phyloP scores from a whole-genome alignment of 2,113 vertebrate genomes.

The Lipophrys pholis region DNA sequence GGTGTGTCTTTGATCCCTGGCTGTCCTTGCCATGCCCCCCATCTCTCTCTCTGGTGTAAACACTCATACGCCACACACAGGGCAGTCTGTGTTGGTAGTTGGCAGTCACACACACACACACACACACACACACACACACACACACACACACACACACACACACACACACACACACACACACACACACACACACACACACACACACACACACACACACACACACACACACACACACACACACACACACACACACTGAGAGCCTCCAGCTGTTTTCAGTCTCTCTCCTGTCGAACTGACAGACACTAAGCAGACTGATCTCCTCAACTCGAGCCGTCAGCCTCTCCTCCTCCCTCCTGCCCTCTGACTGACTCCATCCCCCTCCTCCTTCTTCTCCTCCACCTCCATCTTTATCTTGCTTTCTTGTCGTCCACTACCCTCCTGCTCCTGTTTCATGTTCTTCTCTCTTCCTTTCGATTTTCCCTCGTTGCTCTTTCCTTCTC shows the following conservation, averaged over 20 bases:
- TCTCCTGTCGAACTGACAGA: constrained; percentile 69
- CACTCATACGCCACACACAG: constrained; percentile 53
- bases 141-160: constrained; percentile 44
- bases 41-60: constrained; percentile 43
- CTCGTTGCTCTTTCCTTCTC: neutral
- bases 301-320: constrained; percentile 73
- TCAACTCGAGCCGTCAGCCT: constrained; percentile 54
- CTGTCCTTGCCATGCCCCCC: constrained; percentile 51
- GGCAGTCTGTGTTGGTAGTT: constrained; percentile 48
- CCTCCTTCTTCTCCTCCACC: no score
- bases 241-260: constrained; percentile 35
- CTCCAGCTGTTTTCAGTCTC: constrained; percentile 71
- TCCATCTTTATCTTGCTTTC: constrained; percentile 3
- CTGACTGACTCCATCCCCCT: no score
- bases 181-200: constrained; percentile 30
- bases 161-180: constrained; percentile 21
- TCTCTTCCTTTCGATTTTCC: neutral
- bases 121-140: constrained; percentile 8
- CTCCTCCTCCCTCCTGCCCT: constrained; percentile 9
- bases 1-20: constrained; percentile 51
- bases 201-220: constrained; percentile 19
- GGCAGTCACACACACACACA: constrained; percentile 25
- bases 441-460: constrained; percentile 7
- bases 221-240: constrained; percentile 39
- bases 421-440: constrained; percentile 6